Conservation (phyloP, 2,113 vertebrate genomes). For the Hyaena hyaena region DNA sequence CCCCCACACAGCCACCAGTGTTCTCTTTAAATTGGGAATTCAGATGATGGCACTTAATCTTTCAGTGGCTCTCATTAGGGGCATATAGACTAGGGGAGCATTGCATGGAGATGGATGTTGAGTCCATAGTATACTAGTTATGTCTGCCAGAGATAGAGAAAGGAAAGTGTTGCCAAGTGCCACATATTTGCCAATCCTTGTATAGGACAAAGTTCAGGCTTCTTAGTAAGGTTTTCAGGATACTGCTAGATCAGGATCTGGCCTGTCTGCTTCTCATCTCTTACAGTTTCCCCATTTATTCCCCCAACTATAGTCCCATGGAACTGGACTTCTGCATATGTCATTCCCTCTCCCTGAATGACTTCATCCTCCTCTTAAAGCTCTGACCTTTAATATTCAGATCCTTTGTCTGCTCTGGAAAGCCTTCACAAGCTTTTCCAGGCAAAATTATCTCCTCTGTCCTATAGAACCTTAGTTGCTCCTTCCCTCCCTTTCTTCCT, state of each 20-base stretch:
- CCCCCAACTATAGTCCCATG: too few species aligned
- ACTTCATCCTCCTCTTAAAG: background rate
- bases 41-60: background rate
- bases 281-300: background rate
- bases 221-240: background rate
- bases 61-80: background rate
- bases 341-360: background rate
- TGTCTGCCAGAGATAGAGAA: background rate
- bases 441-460: background rate
- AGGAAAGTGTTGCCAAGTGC: background rate
- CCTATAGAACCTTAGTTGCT: background rate
- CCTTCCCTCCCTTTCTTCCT: background rate
- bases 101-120: background rate
- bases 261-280: background rate
- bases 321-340: background rate
- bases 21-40: slow-evolving; percentile 21
- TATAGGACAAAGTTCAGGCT: slow-evolving; percentile 31
- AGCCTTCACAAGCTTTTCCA: background rate
- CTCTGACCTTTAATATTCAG: background rate
- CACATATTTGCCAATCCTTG: background rate
- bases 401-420: background rate
- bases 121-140: background rate
- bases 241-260: background rate
- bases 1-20: background rate
- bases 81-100: background rate